A percentile compares a stretch with the other conserved stretches of the same genome.
Conservation (phyloP, 2,113 vertebrate genomes). For the Lamprotornis superbus region DNA sequence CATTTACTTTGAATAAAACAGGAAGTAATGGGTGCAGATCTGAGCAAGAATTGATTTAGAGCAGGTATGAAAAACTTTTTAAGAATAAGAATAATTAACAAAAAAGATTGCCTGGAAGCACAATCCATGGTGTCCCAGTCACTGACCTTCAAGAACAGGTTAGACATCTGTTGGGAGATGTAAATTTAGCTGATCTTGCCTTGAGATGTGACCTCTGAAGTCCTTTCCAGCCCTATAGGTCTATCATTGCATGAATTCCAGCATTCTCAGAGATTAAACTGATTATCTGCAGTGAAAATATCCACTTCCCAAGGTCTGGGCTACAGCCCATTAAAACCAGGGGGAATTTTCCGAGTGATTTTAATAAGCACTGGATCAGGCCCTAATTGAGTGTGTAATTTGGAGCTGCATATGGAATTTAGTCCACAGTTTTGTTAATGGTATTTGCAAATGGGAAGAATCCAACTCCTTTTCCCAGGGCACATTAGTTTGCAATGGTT, state of each 20-base stretch:
- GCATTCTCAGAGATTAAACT: neutral
- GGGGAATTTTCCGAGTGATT: conserved; percentile 8
- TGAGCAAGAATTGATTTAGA: neutral
- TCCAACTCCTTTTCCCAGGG: conserved; percentile 9
- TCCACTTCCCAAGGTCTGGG: neutral
- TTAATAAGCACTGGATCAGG: conserved; percentile 5
- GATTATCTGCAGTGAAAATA: neutral
- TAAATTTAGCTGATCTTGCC: neutral
- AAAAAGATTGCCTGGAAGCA: neutral
- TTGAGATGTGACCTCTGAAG: conserved; percentile 20
- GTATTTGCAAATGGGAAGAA: conserved; percentile 21
- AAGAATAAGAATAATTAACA: neutral
- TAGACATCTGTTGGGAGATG: neutral
- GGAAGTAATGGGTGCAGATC: neutral
- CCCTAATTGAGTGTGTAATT: conserved; percentile 29
- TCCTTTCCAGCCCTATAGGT: neutral
- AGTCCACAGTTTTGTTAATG: neutral
- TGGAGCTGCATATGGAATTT: conserved; percentile 7
- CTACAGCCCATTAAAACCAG: neutral
- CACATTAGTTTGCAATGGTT: conserved; percentile 13
- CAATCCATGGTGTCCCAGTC: neutral
- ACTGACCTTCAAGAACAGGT: conserved; percentile 23
- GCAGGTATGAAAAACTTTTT: neutral
- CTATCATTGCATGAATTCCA: neutral
- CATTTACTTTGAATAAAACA: neutral